phyloP scores from a whole-genome alignment of 2,888 invertebrate genomes.

The Ophion ellenae region DNA sequence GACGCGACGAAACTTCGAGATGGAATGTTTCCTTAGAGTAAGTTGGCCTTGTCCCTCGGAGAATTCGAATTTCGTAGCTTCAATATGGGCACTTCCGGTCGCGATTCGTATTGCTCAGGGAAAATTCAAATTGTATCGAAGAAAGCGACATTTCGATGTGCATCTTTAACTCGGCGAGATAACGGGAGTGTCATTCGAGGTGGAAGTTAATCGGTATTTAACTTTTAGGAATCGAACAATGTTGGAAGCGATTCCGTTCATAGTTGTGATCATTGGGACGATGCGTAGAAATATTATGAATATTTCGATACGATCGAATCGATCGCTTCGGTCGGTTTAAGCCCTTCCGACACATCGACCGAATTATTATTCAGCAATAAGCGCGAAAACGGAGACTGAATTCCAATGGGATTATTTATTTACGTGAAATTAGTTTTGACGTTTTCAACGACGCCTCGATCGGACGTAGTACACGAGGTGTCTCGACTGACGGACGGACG shows the following conservation, averaged over 20 bases:
- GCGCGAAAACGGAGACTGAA: too few relatives aligned
- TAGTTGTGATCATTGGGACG: background rate
- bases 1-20: background rate
- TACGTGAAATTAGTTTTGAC: too few relatives aligned
- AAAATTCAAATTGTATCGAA: background rate
- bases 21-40: conserved; percentile 59
- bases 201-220: background rate
- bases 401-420: too few relatives aligned
- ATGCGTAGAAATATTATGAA: background rate
- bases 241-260: background rate
- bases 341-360: background rate
- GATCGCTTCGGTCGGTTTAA: background rate
- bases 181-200: background rate
- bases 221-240: background rate
- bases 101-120: background rate
- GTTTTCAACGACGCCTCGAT: too few relatives aligned
- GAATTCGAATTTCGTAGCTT: background rate
- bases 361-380: background rate
- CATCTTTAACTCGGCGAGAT: background rate
- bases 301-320: background rate
- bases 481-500: too few relatives aligned
- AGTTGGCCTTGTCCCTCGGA: conserved; percentile 11
- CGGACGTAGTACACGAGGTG: too few relatives aligned
- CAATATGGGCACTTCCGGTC: background rate
- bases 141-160: background rate